Conservation (phyloP, 1,140 invertebrate species). For the Neodiprion fabricii region DNA sequence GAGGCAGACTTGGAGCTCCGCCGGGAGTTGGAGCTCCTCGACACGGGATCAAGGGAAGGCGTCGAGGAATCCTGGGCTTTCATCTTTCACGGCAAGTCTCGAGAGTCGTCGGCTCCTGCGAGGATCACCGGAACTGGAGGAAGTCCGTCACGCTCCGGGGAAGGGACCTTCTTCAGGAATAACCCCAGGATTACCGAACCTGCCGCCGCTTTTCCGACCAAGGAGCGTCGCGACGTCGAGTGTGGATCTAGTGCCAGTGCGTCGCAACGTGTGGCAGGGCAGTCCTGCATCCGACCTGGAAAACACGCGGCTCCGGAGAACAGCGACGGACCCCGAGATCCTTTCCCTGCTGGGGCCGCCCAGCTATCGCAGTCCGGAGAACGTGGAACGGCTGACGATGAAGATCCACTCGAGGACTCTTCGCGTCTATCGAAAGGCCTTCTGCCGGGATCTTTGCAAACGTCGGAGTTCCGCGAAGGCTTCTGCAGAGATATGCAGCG, state of each 20-base stretch:
- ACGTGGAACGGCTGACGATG: not conserved
- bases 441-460: not conserved
- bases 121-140: too few species aligned
- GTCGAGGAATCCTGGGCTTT: not conserved
- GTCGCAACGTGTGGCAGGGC: not conserved
- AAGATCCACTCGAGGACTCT: not conserved
- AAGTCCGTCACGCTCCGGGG: too few species aligned
- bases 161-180: not conserved
- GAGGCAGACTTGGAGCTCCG: not conserved
- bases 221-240: too few species aligned
- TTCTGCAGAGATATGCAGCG: not conserved
- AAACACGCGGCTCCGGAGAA: too few species aligned
- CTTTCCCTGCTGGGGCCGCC: not conserved
- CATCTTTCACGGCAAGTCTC: too few species aligned
- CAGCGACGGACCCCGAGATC: not conserved
- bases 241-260: not conserved
- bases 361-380: not conserved
- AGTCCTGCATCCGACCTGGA: too few species aligned
- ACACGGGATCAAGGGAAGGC: not conserved
- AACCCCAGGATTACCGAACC: not conserved
- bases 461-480: not conserved
- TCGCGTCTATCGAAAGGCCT: not conserved
- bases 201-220: too few species aligned
- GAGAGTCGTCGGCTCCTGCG: too few species aligned
- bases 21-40: slow-evolving; percentile 3